Evolutionary conservation across 2,113 vertebrate genomes (phyloP), one percentile per base, ranked within the genome.

Genomic region (Aleadryas rufinucha): DNA sequence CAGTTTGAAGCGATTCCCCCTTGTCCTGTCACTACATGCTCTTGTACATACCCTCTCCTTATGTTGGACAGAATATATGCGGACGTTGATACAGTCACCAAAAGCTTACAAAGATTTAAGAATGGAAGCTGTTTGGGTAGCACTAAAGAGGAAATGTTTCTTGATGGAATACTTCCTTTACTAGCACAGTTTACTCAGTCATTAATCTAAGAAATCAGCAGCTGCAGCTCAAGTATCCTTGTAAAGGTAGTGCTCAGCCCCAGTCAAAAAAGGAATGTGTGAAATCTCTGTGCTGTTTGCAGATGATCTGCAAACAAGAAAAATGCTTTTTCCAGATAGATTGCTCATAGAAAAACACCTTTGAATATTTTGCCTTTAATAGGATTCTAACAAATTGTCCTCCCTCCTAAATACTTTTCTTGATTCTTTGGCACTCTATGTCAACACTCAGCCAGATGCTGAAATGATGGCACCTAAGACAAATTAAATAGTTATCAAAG

Each of bases 401-500:
- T 90, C 60, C 56, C 26, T 64, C 78, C 49, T 53, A 92, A 92
- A 92, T 74, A n/a, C 60, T 77, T 88, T 89, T 56, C 75, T 94
- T 86, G 66, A 81, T 86, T 5, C 1, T 88, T 75, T 86, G 85
- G 79, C 75, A 70, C 30, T 92, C 33, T 47, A 37, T 66, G 63
- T 75, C 85, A 90, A 90, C 52, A n/a, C 12, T 91, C 54, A 93
- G 44, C 45, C 90, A 96, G 87, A 96, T 92, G 85, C 56, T 90
- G 76, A 94, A 88, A 94, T 90, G 13, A 90, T 92, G 75, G 64
- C 47, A 92, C 79, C 90, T 89, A 82, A 96, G 89, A 81, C 81
- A 64, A 95, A 90, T 85, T 70, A 90, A 74, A 78, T 84, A 66
- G 39, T 63, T 75, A 33, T 88, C 50, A 92, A 92, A 90, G 52